A percentile compares a stretch with the other conserved stretches of the same genome.
phyloP scores from a whole-genome alignment of 2,797 vertebrate species.

The Hydrolagus colliei region DNA sequence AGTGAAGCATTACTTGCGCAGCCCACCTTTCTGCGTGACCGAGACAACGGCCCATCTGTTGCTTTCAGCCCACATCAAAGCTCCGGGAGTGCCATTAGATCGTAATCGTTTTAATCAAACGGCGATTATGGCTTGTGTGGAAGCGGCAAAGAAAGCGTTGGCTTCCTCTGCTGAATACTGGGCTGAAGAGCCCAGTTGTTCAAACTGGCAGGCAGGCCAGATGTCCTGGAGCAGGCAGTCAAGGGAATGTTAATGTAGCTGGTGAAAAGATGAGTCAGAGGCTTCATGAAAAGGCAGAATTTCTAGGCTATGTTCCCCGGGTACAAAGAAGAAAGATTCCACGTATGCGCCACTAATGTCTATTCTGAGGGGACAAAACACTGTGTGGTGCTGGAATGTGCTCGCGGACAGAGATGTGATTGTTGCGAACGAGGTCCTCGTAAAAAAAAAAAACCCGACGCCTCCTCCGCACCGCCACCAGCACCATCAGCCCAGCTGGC shows the following conservation, averaged over 20 bases:
- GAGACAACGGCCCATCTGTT: neutral
- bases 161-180: slow-evolving; percentile 39
- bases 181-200: slow-evolving; percentile 43
- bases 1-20: neutral
- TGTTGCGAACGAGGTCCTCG: slow-evolving; percentile 6
- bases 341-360: neutral
- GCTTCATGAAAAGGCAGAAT: slow-evolving; percentile 19
- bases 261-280: slow-evolving; percentile 53
- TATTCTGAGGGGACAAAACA: neutral
- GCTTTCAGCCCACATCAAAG: slow-evolving; percentile 26
- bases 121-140: slow-evolving; percentile 44
- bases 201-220: slow-evolving; percentile 47
- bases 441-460: neutral
- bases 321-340: slow-evolving; percentile 21
- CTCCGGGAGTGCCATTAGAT: slow-evolving; percentile 44
- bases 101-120: slow-evolving; percentile 54
- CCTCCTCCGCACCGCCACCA: neutral
- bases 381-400: slow-evolving; percentile 25
- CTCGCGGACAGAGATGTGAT: slow-evolving; percentile 17
- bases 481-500: neutral
- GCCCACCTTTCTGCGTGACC: neutral
- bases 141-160: slow-evolving; percentile 36
- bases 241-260: slow-evolving; percentile 49
- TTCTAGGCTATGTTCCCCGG: neutral
- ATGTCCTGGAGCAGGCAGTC: slow-evolving; percentile 52